Evolutionary conservation across 2,888 invertebrate genomes (phyloP).

Genomic region (Callyntrura sp.): DNA sequence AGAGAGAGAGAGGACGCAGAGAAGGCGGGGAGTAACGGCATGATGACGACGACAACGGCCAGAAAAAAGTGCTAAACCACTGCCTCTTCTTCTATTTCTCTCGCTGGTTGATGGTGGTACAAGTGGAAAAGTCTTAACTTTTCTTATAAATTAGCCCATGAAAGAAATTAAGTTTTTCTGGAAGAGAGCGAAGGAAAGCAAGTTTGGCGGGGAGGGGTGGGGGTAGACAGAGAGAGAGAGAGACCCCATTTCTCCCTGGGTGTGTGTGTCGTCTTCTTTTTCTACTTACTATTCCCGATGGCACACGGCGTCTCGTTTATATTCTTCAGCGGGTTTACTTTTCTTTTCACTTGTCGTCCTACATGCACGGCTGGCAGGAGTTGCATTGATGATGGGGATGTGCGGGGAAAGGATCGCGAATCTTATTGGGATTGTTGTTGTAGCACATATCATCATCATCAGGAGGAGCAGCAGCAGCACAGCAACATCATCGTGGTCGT

Average conservation of each 20-base stretch:
- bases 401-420: constrained; percentile 2
- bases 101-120: constrained; percentile 53
- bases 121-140: constrained; percentile 76
- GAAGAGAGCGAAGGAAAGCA: constrained; percentile 29
- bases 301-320: constrained; percentile 65
- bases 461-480: too few species aligned
- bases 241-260: background rate
- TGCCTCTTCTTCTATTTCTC: constrained; percentile 36
- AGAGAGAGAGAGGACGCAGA: background rate
- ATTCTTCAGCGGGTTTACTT: constrained; percentile 60
- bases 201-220: constrained; percentile 8
- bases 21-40: too few species aligned
- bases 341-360: background rate
- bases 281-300: constrained; percentile 66
- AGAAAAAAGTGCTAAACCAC: constrained; percentile 17
- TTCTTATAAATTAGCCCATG: constrained; percentile 77
- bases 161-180: constrained; percentile 75
- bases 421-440: constrained; percentile 58
- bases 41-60: constrained; percentile 19
- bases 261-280: constrained; percentile 26
- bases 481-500: constrained; percentile 3
- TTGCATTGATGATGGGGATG: too few species aligned
- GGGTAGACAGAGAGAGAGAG: too few species aligned
- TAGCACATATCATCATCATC: constrained; percentile 23
- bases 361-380: too few species aligned